These are phyloP conservation scores for Oreochromis tanganicae DNA, from an alignment of 2,113 vertebrate species.

Conservation along the genomic window DNA sequence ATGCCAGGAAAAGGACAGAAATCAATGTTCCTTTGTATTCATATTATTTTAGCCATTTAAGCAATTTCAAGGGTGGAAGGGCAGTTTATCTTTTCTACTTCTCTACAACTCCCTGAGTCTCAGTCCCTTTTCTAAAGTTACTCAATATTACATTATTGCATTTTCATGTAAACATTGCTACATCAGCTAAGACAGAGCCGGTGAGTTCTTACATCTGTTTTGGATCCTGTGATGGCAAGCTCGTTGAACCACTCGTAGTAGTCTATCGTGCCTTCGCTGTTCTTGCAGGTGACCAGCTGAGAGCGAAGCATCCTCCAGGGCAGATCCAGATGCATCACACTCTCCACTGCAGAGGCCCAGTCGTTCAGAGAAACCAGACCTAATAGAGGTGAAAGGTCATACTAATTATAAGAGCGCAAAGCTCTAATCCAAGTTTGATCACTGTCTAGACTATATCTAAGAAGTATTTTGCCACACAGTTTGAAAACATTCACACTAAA, in stretches of 20 bases:
- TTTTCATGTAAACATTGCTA: background rate
- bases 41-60: background rate
- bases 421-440: background rate
- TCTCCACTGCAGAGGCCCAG: constrained; percentile 82
- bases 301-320: constrained; percentile 84
- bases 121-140: background rate
- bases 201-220: constrained; percentile 53
- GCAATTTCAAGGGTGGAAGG: background rate
- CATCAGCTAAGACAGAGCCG: background rate
- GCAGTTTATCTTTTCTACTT: background rate
- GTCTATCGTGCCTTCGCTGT: constrained; percentile 43
- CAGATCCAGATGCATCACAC: constrained; percentile 78
- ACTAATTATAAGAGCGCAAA: background rate
- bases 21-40: background rate
- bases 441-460: background rate
- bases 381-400: background rate
- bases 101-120: background rate
- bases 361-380: constrained; percentile 68
- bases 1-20: background rate
- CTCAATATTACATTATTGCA: background rate
- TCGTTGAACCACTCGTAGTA: constrained; percentile 71
- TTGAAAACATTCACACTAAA: background rate
- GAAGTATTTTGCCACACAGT: background rate
- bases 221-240: constrained; percentile 63
- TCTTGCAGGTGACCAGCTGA: constrained; percentile 71